Percentiles rank a stretch among this genome's conserved stretches.
These are phyloP conservation scores for Lutraria rhynchaena DNA, from an alignment of 1,140 invertebrate species.

Conservation along the genomic window DNA sequence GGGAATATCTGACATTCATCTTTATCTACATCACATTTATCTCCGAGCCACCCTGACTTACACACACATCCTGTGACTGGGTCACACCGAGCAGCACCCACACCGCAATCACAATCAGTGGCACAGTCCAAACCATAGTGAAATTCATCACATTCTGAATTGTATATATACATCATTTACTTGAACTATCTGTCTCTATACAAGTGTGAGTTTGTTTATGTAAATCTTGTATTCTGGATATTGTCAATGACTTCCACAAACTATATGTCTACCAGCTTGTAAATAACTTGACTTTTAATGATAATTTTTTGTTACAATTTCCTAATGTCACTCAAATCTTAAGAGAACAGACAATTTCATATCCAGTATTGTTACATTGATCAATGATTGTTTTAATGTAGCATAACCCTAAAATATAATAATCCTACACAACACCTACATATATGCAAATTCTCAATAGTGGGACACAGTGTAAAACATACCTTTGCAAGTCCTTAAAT, in stretches of 20 bases:
- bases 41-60: constrained; percentile 27
- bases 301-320: too few species aligned
- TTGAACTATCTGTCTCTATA: not conserved
- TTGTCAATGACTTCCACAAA: too few species aligned
- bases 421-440: not conserved
- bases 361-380: not conserved
- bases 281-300: too few species aligned
- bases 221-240: not conserved
- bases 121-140: constrained; percentile 43
- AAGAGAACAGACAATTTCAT: not conserved
- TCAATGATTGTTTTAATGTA: not conserved
- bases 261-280: too few species aligned
- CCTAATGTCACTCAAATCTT: too few species aligned
- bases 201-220: not conserved
- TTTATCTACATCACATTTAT: constrained; percentile 26
- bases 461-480: not conserved
- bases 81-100: constrained; percentile 33
- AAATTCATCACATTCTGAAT: constrained; percentile 24
- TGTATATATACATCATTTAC: too few species aligned
- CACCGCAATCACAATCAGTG: constrained; percentile 27
- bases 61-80: constrained; percentile 40
- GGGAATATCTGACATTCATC: constrained; percentile 14
- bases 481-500: constrained; percentile 24
- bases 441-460: not conserved
- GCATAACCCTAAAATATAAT: not conserved